These are phyloP conservation scores for Drosophila tanythrix DNA, from an alignment of 2,888 invertebrate genomes.

Conservation along the genomic window DNA sequence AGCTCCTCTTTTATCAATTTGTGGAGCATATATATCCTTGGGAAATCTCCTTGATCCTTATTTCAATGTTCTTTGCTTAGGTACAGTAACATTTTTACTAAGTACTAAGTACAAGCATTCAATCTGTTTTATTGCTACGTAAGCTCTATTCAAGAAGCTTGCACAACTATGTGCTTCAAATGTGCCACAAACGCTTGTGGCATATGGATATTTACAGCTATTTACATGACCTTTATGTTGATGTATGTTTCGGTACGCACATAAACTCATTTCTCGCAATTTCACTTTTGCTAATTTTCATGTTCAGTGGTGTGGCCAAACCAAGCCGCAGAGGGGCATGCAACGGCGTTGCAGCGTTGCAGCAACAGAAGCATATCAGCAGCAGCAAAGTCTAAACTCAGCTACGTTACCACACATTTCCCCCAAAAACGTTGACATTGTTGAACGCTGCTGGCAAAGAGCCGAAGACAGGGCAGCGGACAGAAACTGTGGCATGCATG, in stretches of 20 bases:
- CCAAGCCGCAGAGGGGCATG: slow-evolving; percentile 11
- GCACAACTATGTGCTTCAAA: not conserved
- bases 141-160: not conserved
- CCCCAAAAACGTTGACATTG: slow-evolving; percentile 64
- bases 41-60: not conserved
- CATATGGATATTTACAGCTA: not conserved
- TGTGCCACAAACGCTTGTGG: slow-evolving; percentile 2
- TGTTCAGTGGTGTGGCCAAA: slow-evolving; percentile 55
- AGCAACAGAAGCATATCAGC: slow-evolving; percentile 8
- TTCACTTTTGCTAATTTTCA: slow-evolving; percentile 71
- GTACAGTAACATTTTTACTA: not conserved
- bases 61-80: not conserved
- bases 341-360: not conserved
- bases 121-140: not conserved
- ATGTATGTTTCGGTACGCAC: slow-evolving; percentile 51
- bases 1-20: not conserved
- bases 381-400: slow-evolving; percentile 13
- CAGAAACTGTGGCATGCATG: slow-evolving; percentile 34
- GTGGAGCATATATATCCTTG: not conserved
- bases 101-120: not conserved
- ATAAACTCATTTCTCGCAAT: slow-evolving; percentile 68
- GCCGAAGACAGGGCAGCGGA: not conserved
- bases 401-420: slow-evolving; percentile 28
- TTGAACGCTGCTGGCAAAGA: slow-evolving; percentile 34
- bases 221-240: slow-evolving; percentile 26